Evolutionary conservation across 2,113 vertebrate species (phyloP).

Genomic region (Paracanthobrama guichenoti): DNA sequence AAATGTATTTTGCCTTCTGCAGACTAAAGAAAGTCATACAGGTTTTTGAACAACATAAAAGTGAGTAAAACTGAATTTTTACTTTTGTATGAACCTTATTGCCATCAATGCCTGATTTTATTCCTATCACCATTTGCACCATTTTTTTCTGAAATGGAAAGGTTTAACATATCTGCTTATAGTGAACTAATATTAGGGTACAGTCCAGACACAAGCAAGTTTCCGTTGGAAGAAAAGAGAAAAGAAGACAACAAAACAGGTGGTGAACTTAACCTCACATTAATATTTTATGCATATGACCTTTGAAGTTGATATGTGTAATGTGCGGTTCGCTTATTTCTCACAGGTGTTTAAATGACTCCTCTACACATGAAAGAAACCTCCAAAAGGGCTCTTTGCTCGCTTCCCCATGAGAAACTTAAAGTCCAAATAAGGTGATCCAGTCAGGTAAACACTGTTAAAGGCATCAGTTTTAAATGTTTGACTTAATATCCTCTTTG

Average conservation of each 20-base stretch:
- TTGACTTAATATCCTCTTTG: conserved; percentile 16
- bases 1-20: too few species aligned
- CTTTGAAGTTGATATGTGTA: conserved; percentile 63
- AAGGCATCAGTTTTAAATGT: not conserved
- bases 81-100: not conserved
- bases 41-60: too few species aligned
- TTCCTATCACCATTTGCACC: not conserved
- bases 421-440: conserved; percentile 12
- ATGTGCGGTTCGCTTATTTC: conserved; percentile 52
- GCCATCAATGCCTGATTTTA: not conserved
- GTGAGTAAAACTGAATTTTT: too few species aligned
- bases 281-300: conserved; percentile 73
- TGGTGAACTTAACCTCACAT: conserved; percentile 69
- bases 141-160: not conserved
- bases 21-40: too few species aligned
- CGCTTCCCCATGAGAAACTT: not conserved
- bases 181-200: conserved; percentile 68
- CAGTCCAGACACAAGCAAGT: conserved; percentile 54
- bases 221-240: conserved; percentile 57
- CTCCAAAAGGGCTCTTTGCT: not conserved
- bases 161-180: conserved; percentile 14
- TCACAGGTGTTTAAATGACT: conserved; percentile 66
- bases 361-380: not conserved
- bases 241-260: conserved; percentile 60
- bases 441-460: not conserved